Evolutionary conservation across 2,797 vertebrate species (phyloP), one percentile per base, ranked within the genome.

Genomic region (Enteromius mattozi): DNA sequence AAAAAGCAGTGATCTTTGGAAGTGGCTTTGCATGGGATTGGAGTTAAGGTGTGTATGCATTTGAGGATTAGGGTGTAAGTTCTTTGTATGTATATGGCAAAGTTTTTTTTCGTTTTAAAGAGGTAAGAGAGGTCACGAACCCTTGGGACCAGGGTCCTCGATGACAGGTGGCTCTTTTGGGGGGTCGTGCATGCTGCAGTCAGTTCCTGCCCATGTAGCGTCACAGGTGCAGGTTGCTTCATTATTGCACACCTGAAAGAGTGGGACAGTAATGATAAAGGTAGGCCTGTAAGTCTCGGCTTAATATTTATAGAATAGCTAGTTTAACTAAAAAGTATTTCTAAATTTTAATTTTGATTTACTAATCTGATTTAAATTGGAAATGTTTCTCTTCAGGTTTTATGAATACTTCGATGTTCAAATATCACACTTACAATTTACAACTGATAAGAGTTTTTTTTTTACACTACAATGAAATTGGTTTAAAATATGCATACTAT

Each of bases 141-240:
- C 96, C 96, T 96, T 96, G 70, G 96, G 95, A 92, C 95, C 96
- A 87, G 96, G 95, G 14, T 96, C 94, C 78, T 95, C 95, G 17
- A 94, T 92, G 12, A 92, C 85, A 54, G 93, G 91, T 70, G 91
- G 92, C 82, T 94, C 91, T 88, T 94, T 96, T 65, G 95, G 86
- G 10, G 96, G 96, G 90, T 97, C 96, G 45, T 95, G 95, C 91
- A 97, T 97, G 87, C 96, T 97, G 93, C 96, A 97, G 91, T 97
- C 96, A 45, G 96, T 97, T 7, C 96, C 96, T 17, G 96, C 96
- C 96, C 96, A 97, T 78, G 94, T 96, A 82, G 90, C 89, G 80
- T 96, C 93, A 85, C 96, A 97, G 90, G 97, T 97, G 90, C 96
- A 97, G 49, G 95, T 96, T 78, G 95, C 96, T 93, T 97, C 96